Conservation (phyloP, 2,113 vertebrate genomes). For the Mus musculus region GRCm39 chr3:68843501-68844000, state of each 20-base stretch:
- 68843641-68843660: not conserved
- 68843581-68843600: not conserved
- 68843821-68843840: not conserved
- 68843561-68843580: constrained; percentile 33
- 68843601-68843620: not conserved
- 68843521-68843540: constrained; percentile 15
- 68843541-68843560: not conserved
- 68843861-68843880: not conserved
- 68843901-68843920: not conserved
- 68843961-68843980: constrained; percentile 36
- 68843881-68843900: not conserved
- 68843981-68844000: not conserved
- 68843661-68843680: constrained; percentile 1
- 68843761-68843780: not conserved
- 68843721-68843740: not conserved
- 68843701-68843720: not conserved
- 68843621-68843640: not conserved
- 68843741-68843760: not conserved
- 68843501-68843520: not conserved
- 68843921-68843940: not conserved
- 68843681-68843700: not conserved
- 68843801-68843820: not conserved
- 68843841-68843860: not conserved
- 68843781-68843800: not conserved
- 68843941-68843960: not conserved